Conservation (phyloP, 1,140 invertebrate species). For the Drosophila navojoa region DNA sequence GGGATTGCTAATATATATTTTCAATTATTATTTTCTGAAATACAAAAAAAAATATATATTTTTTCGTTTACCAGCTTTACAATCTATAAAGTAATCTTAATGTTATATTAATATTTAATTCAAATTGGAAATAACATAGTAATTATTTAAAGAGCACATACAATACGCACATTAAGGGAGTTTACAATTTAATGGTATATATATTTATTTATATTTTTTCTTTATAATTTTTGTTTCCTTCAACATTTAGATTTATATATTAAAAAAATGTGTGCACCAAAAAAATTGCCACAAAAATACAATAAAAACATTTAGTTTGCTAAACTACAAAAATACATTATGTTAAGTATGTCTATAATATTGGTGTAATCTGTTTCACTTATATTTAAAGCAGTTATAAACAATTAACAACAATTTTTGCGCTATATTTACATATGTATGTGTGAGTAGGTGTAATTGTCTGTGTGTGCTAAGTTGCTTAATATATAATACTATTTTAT, state of each 20-base stretch:
- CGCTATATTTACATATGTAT: constrained; percentile 24
- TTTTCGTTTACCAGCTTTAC: constrained; percentile 29
- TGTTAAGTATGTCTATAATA: constrained; percentile 18
- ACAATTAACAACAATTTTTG: constrained; percentile 66
- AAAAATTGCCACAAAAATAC: constrained; percentile 78
- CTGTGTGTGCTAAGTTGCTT: constrained; percentile 56
- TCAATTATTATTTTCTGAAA: constrained; percentile 73
- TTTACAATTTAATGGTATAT: constrained; percentile 55
- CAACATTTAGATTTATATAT: constrained; percentile 62
- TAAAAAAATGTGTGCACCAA: constrained; percentile 68
- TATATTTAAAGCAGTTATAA: constrained; percentile 43
- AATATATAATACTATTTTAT: constrained; percentile 76
- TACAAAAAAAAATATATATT: constrained; percentile 27
- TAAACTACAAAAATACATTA: constrained; percentile 61
- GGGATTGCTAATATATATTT: constrained; percentile 2
- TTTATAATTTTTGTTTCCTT: constrained; percentile 34
- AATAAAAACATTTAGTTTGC: constrained; percentile 75
- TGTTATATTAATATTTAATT: constrained; percentile 27
- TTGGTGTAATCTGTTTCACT: constrained; percentile 53
- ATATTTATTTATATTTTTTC: constrained; percentile 54
- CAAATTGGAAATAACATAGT: constrained; percentile 50
- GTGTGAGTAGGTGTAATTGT: constrained; percentile 1
- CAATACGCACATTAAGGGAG: constrained; percentile 52
- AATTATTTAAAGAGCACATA: constrained; percentile 48
- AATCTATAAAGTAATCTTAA: constrained; percentile 38